Conservation (phyloP, 2,888 invertebrate species). For the Lepeophtheirus nordmannii region DNA sequence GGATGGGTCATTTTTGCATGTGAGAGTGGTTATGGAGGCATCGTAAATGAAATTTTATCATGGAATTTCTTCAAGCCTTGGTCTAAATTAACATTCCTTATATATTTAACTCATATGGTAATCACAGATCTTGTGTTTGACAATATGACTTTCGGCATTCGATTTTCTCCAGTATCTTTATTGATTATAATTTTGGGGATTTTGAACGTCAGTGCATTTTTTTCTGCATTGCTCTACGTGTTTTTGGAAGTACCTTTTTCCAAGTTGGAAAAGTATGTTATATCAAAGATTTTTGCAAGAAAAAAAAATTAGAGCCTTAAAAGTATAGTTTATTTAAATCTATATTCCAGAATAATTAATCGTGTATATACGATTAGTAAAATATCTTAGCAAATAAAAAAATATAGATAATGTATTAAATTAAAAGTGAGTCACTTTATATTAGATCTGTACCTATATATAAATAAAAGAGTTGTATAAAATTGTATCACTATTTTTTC, state of each 20-base stretch:
- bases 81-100: conserved; percentile 52
- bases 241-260: background rate
- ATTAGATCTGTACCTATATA: no score
- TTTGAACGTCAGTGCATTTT: background rate
- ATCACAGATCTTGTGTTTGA: background rate
- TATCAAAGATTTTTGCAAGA: background rate
- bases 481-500: no score
- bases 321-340: no score
- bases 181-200: background rate
- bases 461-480: no score
- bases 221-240: background rate
- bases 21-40: conserved; percentile 40
- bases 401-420: no score
- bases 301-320: background rate
- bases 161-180: background rate
- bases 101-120: conserved; percentile 39
- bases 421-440: no score
- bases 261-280: background rate
- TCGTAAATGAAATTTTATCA: conserved; percentile 41
- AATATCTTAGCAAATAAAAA: no score
- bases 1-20: conserved; percentile 59
- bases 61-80: conserved; percentile 47
- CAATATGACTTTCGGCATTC: background rate
- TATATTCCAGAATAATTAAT: no score
- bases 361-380: no score